Percentiles rank a stretch among this genome's conserved stretches.
phyloP scores from a whole-genome alignment of 64 coral and sea anemone species.

The Dendrophyllia cribrosa region DNA sequence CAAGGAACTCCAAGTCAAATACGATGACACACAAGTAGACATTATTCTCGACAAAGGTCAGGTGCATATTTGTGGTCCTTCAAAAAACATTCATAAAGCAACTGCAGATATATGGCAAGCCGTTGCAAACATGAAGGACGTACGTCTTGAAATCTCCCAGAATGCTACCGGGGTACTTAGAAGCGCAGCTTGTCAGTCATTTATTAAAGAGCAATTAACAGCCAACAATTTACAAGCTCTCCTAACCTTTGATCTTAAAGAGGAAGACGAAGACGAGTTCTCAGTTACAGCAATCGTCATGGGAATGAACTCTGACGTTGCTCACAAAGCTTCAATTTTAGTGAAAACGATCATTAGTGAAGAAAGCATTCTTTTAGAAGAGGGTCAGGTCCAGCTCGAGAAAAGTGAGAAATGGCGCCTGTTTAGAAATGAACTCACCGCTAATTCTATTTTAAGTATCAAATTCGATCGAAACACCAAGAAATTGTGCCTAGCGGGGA shows the following conservation, averaged over 20 bases:
- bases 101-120: neutral
- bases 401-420: constrained; percentile 39
- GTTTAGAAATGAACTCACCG: neutral
- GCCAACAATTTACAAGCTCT: constrained; percentile 35
- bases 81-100: neutral
- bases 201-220: neutral
- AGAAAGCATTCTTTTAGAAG: constrained; percentile 28
- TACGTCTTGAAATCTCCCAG: neutral
- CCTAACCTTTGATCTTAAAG: neutral
- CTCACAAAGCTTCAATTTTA: neutral
- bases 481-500: constrained; percentile 1
- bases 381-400: constrained; percentile 1
- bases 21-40: neutral
- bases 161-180: neutral
- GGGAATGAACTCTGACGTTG: constrained; percentile 14
- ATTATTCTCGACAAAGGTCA: neutral
- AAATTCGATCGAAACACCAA: neutral
- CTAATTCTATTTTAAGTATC: neutral
- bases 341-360: constrained; percentile 6
- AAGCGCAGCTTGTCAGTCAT: neutral
- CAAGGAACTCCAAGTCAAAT: neutral
- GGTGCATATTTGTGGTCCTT: neutral
- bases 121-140: neutral
- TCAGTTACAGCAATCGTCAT: neutral
- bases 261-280: neutral